These are phyloP conservation scores for Acleris cristana DNA, from an alignment of 2,888 invertebrate species.

Conservation along the genomic window DNA sequence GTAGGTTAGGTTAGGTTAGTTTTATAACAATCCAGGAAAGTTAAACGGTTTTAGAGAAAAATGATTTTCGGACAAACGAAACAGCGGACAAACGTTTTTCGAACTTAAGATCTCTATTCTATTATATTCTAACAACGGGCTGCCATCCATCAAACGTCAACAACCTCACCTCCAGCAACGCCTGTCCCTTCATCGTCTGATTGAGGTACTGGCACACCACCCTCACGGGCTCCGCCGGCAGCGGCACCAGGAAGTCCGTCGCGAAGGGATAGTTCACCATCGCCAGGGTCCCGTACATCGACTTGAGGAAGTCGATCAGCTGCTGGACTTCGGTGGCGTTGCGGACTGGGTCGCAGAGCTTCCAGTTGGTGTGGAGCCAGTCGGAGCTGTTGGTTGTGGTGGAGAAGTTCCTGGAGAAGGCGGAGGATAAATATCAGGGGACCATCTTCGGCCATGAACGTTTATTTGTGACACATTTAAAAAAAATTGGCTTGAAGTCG, in stretches of 20 bases:
- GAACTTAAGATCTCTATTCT: no score
- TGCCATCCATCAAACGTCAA: no score
- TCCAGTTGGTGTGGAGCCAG: slow-evolving; percentile 88
- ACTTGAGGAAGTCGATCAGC: slow-evolving; percentile 88
- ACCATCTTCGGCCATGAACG: no score
- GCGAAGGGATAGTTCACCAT: slow-evolving; percentile 98
- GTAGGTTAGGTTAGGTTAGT: no score
- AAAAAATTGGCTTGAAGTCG: no score
- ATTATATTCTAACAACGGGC: no score
- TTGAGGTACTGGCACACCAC: slow-evolving; percentile 84
- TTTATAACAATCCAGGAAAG: no score
- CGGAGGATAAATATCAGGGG: background rate
- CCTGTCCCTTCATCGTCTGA: slow-evolving; percentile 70
- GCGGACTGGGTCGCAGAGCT: slow-evolving; percentile 89
- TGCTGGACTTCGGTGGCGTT: slow-evolving; percentile 62
- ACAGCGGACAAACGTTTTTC: no score
- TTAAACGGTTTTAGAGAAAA: no score
- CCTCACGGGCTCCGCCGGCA: slow-evolving; percentile 94
- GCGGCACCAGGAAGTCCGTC: slow-evolving; percentile 90
- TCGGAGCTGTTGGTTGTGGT: slow-evolving; percentile 86
- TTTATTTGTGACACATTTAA: no score
- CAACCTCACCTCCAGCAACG: slow-evolving; percentile 75
- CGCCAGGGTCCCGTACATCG: slow-evolving; percentile 91
- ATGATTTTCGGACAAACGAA: no score
- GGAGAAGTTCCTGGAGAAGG: slow-evolving; percentile 71